Evolutionary conservation across 2,113 vertebrate species (phyloP), one percentile per base, ranked within the genome.

Genomic region (Phainopepla nitens): DNA sequence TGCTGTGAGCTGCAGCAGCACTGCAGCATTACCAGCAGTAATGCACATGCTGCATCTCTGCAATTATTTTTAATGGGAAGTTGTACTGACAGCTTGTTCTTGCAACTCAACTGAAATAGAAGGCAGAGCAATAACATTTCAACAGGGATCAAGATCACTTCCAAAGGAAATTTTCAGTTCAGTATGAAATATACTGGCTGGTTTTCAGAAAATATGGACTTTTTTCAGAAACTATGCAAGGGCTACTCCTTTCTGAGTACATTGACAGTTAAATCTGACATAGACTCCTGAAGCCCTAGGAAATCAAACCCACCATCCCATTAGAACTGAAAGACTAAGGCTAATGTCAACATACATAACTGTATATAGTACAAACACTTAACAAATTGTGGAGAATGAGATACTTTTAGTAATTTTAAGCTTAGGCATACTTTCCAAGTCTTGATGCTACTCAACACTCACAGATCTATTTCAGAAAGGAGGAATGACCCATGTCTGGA

Each of bases 51-150:
- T 23, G 3, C 11, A 23, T 13, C 50, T 68, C 41, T n/a, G 41
- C 24, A 19, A 54, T 25, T 61, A 27, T 70, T 82, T 62, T 69
- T 41, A 56, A 73, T 50, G 51, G 33, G 57, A 47, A 87, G 47
- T 9, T 45, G 56, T 54, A 84, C 51, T 31, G 57, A 57, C 69
- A 71, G 35, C n/a, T 60, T 51, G 24, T 56, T 51, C 35, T n/a
- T 50, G 51, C 18, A 39, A 47, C 39, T 78, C 60, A n/a, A 11
- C 19, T 64, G 65, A 78, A 87, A 68, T 0, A 64, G 65, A 82
- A 93, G 91, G 72, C 60, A 75, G 10, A 90, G 29, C 35, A 68
- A 36, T 41, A 68, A 92, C 33, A 70, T 64, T 91, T 92, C 76
- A 69, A 36, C 22, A 71, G 35, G 35, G 24, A 87, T 75, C 57